Conservation (phyloP, 2,888 invertebrate genomes). For the Trissonchulus latispiculum region DNA sequence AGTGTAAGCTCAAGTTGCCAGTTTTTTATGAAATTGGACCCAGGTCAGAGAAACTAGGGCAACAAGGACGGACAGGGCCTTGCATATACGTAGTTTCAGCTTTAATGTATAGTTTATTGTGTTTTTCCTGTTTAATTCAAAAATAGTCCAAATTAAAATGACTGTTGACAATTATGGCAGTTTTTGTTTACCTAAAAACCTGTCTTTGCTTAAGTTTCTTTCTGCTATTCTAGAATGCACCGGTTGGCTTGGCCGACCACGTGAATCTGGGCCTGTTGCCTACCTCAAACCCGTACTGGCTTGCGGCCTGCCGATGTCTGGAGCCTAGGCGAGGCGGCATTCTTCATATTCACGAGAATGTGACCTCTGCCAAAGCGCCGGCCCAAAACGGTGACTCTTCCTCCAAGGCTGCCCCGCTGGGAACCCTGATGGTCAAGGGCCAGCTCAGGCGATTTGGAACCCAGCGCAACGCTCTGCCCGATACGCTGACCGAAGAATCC, state of each 20-base stretch:
- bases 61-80: no score
- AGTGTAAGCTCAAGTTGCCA: no score
- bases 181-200: no score
- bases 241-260: slow-evolving; percentile 50
- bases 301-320: slow-evolving; percentile 50
- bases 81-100: no score
- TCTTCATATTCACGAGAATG: slow-evolving; percentile 50
- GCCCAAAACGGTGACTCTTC: not conserved
- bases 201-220: no score
- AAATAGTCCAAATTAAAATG: no score
- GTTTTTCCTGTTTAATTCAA: no score
- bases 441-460: not conserved
- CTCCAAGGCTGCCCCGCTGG: not conserved
- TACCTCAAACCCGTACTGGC: slow-evolving; percentile 50
- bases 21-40: no score
- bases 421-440: not conserved
- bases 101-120: no score
- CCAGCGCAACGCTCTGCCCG: not conserved
- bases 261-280: slow-evolving; percentile 55
- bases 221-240: slow-evolving; percentile 45
- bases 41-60: no score
- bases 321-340: slow-evolving; percentile 48
- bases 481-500: not conserved
- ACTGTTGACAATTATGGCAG: no score
- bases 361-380: slow-evolving; percentile 23